Base-by-base conservation (phyloP, 2,888 invertebrate genomes). In the Trachelus stipa region DNA sequence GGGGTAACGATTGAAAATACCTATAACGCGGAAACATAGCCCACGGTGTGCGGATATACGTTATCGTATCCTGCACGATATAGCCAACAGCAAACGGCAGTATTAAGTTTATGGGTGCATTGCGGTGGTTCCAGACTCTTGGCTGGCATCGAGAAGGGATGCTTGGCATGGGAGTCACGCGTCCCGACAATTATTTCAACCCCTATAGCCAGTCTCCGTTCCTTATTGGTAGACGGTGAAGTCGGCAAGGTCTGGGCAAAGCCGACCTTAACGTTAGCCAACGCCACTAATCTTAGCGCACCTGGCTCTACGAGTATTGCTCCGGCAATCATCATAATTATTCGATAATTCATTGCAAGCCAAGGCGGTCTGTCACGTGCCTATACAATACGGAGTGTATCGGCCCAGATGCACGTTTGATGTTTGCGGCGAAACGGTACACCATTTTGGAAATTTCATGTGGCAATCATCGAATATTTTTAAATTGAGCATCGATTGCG, bases 101-200 rank as follows among this genome's bases (percentile, higher is more conserved):
- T 86, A 87, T 89, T 87, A 87, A 88, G 88, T 89, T 89, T 88
- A 88, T 88, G 86, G 88, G 87, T 87, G 89, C 89, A 90, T 87
- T 90, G 89, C 89, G 87, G 89, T 86, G 87, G 85, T 88, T 86
- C 87, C 81, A 84, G 85, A 85, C 84, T 85, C 84, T 81, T 82
- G 83, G 82, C 85, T 85, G 81, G 84, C 82, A 81, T 69, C 78
- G 81, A 85, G 80, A 84, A 85, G 85, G 84, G 85, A 84, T 84
- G 85, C 85, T 90, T 86, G 87, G 87, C 83, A 90, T 88, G 89
- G 83, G 83, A 89, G 90, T 90, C 90, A 90, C 90, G 90, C 87
- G 87, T 85, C 81, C 83, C 85, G 85, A 89, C 90, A 90, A 90
- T 90, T 89, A 90, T 90, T 90, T 89, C 85, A 86, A 85, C 87